Base-by-base conservation (phyloP, 92 coral and sea anemone species). In the Parazoanthus atlanticus region DNA sequence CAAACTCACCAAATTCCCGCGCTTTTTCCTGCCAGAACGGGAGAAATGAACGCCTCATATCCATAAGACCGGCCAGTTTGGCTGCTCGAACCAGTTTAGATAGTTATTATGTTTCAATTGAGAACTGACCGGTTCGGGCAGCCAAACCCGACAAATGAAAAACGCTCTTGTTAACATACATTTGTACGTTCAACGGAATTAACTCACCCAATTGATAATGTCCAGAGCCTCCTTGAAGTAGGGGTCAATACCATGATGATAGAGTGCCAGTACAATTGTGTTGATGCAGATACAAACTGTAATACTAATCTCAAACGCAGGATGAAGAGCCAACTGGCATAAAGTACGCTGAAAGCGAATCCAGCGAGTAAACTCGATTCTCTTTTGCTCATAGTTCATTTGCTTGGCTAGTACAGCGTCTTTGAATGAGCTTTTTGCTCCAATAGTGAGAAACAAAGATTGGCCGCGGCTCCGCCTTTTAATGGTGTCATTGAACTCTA, bases 321-420 rank as follows among this genome's bases (percentile, higher is more conserved):
- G 86, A 66, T 82, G 86, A 21, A 82, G 74, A 1, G 86, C 74
- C 49, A 82, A 1, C 52, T 82, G 38, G n/a, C 86, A 82, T 30
- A 82, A 66, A 26, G 15, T 13, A 1, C 61, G 21, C 41, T 82
- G 86, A 34, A 82, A 82, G 21, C 52, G 86, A 82, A 11, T 38
- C 86, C 75, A 82, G 25, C 76, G 54, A 34, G 72, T 61, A 11
- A 8, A 38, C 52, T 64, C 52, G 72, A 16, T 10, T 56, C 74
- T 34, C 8, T 32, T 58, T 29, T 64, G 43, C n/a, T 61, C 29
- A 19, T 4, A 31, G 5, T 66, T 81, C 47, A 30, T 30, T 10
- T 81, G 73, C 74, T 81, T 81, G 66, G 85, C 85, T 33, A 81
- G 16, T 61, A 81, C 85, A 32, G 43, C 73, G 46, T 81, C 85